Evolutionary conservation across 2,888 invertebrate species (phyloP).

Genomic region (Rotaria sp.): DNA sequence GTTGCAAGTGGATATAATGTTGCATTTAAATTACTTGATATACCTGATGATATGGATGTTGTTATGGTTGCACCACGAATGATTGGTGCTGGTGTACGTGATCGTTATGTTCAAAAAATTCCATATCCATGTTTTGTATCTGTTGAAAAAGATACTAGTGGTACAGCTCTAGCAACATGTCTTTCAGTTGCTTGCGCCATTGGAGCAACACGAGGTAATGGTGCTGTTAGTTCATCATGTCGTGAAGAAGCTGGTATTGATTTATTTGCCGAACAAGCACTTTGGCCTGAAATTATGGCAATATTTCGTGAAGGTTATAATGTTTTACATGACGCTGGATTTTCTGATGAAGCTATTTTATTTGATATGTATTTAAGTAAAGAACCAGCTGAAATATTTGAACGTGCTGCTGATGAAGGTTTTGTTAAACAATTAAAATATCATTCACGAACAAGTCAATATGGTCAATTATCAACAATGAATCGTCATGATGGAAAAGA

Average conservation of each 20-base stretch:
- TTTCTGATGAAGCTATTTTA: constrained; percentile 21
- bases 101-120: constrained; percentile 1
- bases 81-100: constrained; percentile 23
- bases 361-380: constrained; percentile 21
- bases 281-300: constrained; percentile 25
- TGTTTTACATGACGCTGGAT: constrained; percentile 21
- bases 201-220: constrained; percentile 4
- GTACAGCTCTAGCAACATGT: not conserved
- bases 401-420: constrained; percentile 13
- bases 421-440: constrained; percentile 23
- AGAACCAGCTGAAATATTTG: constrained; percentile 22
- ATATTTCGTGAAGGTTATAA: constrained; percentile 11
- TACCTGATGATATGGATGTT: constrained; percentile 18
- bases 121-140: constrained; percentile 25
- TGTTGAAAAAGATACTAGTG: constrained; percentile 6
- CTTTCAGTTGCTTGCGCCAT: not conserved
- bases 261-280: constrained; percentile 25
- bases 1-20: constrained; percentile 27
- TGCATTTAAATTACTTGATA: constrained; percentile 9
- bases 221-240: constrained; percentile 11
- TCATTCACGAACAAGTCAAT: constrained; percentile 24
- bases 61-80: constrained; percentile 26
- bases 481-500: constrained; percentile 20
- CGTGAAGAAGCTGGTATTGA: constrained; percentile 26
- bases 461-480: constrained; percentile 26